Evolutionary conservation across 2,888 invertebrate genomes (phyloP).

Genomic region (Crioceris asparagi): DNA sequence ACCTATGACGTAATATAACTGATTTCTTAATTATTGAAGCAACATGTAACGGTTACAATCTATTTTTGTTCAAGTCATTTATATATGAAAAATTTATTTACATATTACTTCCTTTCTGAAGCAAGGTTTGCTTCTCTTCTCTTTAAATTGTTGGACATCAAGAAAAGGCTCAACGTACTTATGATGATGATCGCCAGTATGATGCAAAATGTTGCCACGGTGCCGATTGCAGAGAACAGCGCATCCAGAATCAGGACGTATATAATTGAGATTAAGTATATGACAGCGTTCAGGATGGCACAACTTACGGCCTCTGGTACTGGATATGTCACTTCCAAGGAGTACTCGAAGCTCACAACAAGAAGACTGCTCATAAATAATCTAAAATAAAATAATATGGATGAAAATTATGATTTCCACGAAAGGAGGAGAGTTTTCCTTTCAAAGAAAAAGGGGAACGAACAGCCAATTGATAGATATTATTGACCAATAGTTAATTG

Average conservation of each 20-base stretch:
- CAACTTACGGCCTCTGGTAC: slow-evolving; percentile 92
- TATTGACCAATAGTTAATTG: background rate
- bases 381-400: slow-evolving; percentile 41
- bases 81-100: too few relatives aligned
- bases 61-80: too few relatives aligned
- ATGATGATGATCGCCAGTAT: slow-evolving; percentile 14
- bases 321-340: slow-evolving; percentile 90
- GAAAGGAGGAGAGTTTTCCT: too few relatives aligned
- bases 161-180: slow-evolving; percentile 15
- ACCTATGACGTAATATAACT: too few relatives aligned
- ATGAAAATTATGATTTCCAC: too few relatives aligned
- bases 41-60: too few relatives aligned
- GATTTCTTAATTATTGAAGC: too few relatives aligned
- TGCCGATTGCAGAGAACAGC: slow-evolving; percentile 20
- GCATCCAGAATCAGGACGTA: slow-evolving; percentile 21
- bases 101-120: slow-evolving; percentile 1
- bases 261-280: slow-evolving; percentile 24
- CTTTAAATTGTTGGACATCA: slow-evolving; percentile 21
- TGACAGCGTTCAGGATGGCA: slow-evolving; percentile 77
- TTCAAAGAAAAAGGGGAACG: too few relatives aligned
- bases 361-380: slow-evolving; percentile 96
- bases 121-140: slow-evolving; percentile 23
- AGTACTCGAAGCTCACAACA: slow-evolving; percentile 92
- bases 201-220: slow-evolving; percentile 18
- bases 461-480: background rate